Base-by-base conservation (phyloP, 2,113 vertebrate species). In the Myrmecobius fasciatus region DNA sequence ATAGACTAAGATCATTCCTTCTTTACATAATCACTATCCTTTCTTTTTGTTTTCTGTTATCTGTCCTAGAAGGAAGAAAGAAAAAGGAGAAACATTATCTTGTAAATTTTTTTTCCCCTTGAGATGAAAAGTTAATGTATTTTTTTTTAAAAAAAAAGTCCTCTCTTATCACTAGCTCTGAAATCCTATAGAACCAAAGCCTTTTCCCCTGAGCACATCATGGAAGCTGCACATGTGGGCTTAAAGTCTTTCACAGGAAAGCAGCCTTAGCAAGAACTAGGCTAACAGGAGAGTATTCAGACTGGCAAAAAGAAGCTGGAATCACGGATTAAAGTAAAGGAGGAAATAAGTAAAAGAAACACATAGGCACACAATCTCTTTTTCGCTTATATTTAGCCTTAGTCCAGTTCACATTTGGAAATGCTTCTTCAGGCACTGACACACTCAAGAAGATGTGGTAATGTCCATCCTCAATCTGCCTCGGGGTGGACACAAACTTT, bases 401-500 rank as follows among this genome's bases (percentile, higher is more conserved):
- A 43, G 60, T 53, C 2, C 91, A 46, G 6, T 3, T 93, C 48
- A 53, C 36, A 22, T 0, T 25, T 46, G 47, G 46, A 51, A 20
- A 89, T 25, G 28, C 25, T 36, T 8, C 47, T 4, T 25, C 31
- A 22, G 47, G 5, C 47, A 31, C 36, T 36, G 92, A 6, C 2
- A 28, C 43, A 26, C 24, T 31, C 28, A 1, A 4, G 24, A 0
- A 26, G 2, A 47, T 48, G 7, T n/a, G 25, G 7, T 5, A 56
- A 48, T 89, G 26, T 11, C 0, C 1, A 17, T 48, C 25, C n/a
- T 49, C 22, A 24, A 20, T 75, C 67, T 2, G 2, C 67, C n/a
- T 24, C 53, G 20, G 52, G 20, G 12, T 25, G 46, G 1, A 10
- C 10, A 6, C 1, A 1, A 0, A 0, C 11, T 10, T 3, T 25